phyloP scores from a whole-genome alignment of 2,888 invertebrate genomes.

The Orchesellides sinensis region DNA sequence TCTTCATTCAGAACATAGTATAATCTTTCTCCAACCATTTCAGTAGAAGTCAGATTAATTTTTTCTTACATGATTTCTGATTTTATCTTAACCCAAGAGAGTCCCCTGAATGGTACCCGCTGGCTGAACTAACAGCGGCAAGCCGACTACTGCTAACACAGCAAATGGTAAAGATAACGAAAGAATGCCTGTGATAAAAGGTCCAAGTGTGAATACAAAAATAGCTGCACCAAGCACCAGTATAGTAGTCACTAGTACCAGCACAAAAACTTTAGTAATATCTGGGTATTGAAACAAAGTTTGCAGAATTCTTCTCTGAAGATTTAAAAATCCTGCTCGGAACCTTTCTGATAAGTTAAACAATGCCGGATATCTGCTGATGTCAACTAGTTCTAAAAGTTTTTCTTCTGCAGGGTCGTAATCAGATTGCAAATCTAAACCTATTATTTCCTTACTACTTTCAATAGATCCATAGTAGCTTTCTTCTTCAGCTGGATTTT shows the following conservation, averaged over 20 bases:
- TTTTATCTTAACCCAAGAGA: no score
- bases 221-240: conserved; percentile 17
- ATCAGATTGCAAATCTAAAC: not conserved
- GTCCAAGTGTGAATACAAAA: conserved; percentile 57
- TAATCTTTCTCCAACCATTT: no score
- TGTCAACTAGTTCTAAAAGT: not conserved
- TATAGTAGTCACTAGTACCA: conserved; percentile 19
- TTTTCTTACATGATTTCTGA: no score
- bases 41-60: no score
- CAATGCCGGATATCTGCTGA: not conserved
- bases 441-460: not conserved
- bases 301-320: conserved; percentile 12
- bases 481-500: no score
- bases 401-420: not conserved
- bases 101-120: not conserved
- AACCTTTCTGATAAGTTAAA: not conserved
- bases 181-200: conserved; percentile 29
- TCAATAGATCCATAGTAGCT: not conserved
- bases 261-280: conserved; percentile 5
- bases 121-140: conserved; percentile 30
- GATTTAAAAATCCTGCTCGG: conserved; percentile 3
- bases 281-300: not conserved
- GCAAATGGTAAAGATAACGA: conserved; percentile 59
- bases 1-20: no score
- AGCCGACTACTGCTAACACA: conserved; percentile 42